Conservation (phyloP, 2,113 vertebrate genomes). For the Callospermophilus lateralis region DNA sequence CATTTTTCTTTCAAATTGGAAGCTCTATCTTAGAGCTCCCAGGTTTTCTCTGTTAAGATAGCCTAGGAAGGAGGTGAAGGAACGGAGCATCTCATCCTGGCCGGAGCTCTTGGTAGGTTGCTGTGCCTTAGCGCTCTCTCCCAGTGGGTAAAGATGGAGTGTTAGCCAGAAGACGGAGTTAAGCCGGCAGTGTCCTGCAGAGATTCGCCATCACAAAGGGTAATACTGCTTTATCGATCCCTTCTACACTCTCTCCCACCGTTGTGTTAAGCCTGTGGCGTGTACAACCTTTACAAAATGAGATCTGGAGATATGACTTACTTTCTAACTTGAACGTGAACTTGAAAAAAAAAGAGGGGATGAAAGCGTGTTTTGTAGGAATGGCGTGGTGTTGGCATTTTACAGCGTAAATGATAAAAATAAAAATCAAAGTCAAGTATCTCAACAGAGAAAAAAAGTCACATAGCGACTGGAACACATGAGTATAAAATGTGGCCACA, state of each 20-base stretch:
- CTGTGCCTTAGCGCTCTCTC: conserved; percentile 72
- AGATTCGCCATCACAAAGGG: conserved; percentile 86
- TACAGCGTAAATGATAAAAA: conserved; percentile 82
- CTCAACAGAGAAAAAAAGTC: conserved; percentile 72
- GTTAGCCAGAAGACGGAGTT: conserved; percentile 80
- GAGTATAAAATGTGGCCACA: neutral
- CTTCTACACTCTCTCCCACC: conserved; percentile 84
- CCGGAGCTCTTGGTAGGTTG: conserved; percentile 9
- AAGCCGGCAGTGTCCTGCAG: conserved; percentile 85
- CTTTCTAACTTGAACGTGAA: conserved; percentile 85
- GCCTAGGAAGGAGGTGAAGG: conserved; percentile 34
- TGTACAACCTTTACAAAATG: conserved; percentile 88
- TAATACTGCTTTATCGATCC: conserved; percentile 88
- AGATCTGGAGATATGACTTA: conserved; percentile 87
- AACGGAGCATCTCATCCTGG: conserved; percentile 62
- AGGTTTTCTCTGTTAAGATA: conserved; percentile 43
- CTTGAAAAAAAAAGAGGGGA: conserved; percentile 78
- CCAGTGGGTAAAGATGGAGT: conserved; percentile 80
- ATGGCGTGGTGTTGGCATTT: conserved; percentile 84
- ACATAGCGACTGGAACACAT: conserved; percentile 18
- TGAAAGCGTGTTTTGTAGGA: conserved; percentile 84
- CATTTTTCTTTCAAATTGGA: conserved; percentile 52
- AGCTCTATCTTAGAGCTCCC: conserved; percentile 14
- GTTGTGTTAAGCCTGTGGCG: conserved; percentile 86
- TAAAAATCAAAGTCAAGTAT: conserved; percentile 79